These are phyloP conservation scores for Scaptomyza flava DNA, from an alignment of 2,888 invertebrate species.

Conservation along the genomic window DNA sequence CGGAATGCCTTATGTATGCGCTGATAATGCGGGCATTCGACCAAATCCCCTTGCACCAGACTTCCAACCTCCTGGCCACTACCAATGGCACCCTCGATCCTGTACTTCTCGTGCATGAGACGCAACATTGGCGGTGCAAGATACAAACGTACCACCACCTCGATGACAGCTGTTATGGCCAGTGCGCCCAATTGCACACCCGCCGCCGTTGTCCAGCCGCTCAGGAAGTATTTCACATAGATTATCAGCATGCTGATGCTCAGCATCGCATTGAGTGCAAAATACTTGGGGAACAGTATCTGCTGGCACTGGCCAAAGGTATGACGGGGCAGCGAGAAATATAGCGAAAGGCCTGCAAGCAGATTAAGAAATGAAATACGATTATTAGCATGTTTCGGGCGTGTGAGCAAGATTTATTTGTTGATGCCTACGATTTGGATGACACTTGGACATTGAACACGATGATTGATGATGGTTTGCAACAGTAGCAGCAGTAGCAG, in stretches of 20 bases:
- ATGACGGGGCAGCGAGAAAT: slow-evolving; percentile 93
- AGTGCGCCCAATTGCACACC: slow-evolving; percentile 85
- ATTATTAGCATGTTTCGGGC: background rate
- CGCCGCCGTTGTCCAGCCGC: slow-evolving; percentile 86
- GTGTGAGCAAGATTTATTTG: background rate
- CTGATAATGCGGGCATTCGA: slow-evolving; percentile 92
- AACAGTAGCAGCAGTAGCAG: slow-evolving; percentile 1
- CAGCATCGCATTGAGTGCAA: slow-evolving; percentile 90
- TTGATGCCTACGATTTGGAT: slow-evolving; percentile 46
- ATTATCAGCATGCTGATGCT: slow-evolving; percentile 90
- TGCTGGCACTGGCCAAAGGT: slow-evolving; percentile 95
- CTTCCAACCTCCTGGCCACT: slow-evolving; percentile 92
- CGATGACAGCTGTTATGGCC: slow-evolving; percentile 86
- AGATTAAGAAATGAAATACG: background rate
- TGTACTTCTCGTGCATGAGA: slow-evolving; percentile 90
- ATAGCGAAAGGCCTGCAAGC: slow-evolving; percentile 91
- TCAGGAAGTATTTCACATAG: slow-evolving; percentile 85
- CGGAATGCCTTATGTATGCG: slow-evolving; percentile 91
- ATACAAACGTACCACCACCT: slow-evolving; percentile 90
- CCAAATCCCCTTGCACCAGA: slow-evolving; percentile 89
- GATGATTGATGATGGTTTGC: slow-evolving; percentile 9
- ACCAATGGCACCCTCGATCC: slow-evolving; percentile 90
- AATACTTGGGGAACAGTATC: slow-evolving; percentile 94
- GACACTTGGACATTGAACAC: slow-evolving; percentile 12
- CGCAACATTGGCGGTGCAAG: slow-evolving; percentile 90